Evolutionary conservation across 2,888 invertebrate species (phyloP).

Genomic region (Agrochola circellaris): DNA sequence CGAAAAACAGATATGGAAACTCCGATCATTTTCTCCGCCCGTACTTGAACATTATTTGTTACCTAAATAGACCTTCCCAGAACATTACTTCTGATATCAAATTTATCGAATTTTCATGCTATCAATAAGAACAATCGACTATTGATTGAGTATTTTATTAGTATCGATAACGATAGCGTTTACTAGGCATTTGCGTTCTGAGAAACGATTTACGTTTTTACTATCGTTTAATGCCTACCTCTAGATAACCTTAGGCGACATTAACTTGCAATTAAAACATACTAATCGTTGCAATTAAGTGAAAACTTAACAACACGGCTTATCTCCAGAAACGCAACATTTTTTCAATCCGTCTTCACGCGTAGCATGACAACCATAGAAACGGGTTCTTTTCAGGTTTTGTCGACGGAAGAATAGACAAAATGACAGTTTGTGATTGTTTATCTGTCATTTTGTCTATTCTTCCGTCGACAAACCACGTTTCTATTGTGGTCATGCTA

Average conservation of each 20-base stretch:
- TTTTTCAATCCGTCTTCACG: background rate
- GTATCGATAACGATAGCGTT: conserved; percentile 51
- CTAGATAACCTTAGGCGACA: conserved; percentile 42
- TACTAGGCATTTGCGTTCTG: conserved; percentile 34
- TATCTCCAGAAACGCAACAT: background rate
- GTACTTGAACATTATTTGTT: background rate
- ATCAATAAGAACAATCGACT: conserved; percentile 50
- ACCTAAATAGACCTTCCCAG: background rate
- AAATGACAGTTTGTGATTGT: no score
- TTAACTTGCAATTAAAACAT: conserved; percentile 31
- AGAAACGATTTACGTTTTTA: conserved; percentile 41
- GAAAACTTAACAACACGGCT: conserved; percentile 2
- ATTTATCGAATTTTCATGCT: conserved; percentile 42
- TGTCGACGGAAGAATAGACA: no score
- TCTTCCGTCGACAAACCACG: no score
- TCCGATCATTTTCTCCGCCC: background rate
- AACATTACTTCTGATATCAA: conserved; percentile 8
- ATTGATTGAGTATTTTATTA: conserved; percentile 53
- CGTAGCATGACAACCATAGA: no score
- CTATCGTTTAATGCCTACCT: conserved; percentile 26
- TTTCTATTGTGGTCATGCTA: no score
- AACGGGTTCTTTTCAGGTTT: no score
- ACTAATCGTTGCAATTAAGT: conserved; percentile 21
- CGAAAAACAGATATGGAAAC: background rate
- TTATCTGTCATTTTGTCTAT: no score